Evolutionary conservation across 2,113 vertebrate genomes (phyloP).

Genomic region (Hystrix brachyura): DNA sequence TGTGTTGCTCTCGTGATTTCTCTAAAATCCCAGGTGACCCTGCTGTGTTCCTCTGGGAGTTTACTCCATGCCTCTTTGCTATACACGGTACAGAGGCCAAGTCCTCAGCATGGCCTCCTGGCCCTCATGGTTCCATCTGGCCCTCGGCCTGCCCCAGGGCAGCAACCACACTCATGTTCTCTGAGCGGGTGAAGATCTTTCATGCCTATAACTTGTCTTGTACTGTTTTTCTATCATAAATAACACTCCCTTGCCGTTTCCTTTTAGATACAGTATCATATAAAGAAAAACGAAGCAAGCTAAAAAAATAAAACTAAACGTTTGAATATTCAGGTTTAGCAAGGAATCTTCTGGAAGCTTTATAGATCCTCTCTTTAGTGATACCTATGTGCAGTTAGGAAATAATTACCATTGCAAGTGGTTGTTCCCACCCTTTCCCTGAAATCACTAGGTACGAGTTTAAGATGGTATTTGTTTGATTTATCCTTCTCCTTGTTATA

Average conservation of each 20-base stretch:
- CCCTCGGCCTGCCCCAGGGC: fast-evolving
- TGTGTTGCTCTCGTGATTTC: not conserved
- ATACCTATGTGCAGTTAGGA: not conserved
- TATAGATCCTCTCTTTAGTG: not conserved
- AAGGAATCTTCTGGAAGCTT: not conserved
- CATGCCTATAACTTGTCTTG: not conserved
- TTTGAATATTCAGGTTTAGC: not conserved
- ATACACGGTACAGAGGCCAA: fast-evolving
- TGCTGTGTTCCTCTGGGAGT: fast-evolving
- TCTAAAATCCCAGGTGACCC: too few relatives aligned
- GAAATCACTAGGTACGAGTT: not conserved
- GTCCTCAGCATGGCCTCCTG: fast-evolving
- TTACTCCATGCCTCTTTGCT: fast-evolving
- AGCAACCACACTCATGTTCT: not conserved
- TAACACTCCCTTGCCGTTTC: not conserved
- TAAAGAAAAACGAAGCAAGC: not conserved
- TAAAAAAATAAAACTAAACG: not conserved
- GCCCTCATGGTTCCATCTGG: not conserved
- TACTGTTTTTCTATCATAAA: fast-evolving
- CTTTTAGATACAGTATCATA: not conserved
- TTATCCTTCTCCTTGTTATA: not conserved
- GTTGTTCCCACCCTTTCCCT: not conserved
- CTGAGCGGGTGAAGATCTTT: not conserved
- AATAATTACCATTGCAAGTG: not conserved
- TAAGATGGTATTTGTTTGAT: not conserved